phyloP scores from a whole-genome alignment of 2,113 vertebrate species.

The Copsychus sechellarum region DNA sequence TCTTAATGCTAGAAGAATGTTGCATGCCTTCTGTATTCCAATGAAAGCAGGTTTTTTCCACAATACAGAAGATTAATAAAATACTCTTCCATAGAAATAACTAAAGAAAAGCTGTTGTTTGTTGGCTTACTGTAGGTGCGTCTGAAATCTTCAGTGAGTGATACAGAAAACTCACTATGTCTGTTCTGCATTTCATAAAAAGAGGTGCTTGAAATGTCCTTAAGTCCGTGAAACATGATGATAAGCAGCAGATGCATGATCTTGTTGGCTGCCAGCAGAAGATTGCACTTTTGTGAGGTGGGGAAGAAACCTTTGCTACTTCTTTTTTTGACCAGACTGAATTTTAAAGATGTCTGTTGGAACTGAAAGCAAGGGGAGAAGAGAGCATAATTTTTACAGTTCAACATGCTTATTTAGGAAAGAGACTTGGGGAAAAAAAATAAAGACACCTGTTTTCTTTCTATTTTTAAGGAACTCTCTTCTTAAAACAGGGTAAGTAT shows the following conservation, averaged over 20 bases:
- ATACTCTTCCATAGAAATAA: background rate
- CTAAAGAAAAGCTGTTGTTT: background rate
- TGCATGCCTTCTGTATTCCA: background rate
- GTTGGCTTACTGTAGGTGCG: background rate
- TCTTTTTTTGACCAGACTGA: background rate
- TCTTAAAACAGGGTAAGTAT: background rate
- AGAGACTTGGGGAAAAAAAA: background rate
- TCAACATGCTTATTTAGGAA: background rate
- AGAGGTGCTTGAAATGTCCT: background rate
- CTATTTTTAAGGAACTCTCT: background rate
- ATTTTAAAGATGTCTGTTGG: background rate
- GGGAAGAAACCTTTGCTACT: background rate
- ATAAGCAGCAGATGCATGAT: background rate
- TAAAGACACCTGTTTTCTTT: background rate
- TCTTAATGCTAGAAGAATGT: background rate
- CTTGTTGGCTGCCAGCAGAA: background rate
- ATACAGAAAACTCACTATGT: background rate
- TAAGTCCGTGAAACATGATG: background rate
- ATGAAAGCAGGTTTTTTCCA: background rate
- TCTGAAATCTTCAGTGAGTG: background rate
- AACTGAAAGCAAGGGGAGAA: background rate
- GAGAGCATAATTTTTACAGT: background rate
- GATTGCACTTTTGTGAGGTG: background rate
- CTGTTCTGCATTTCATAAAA: background rate
- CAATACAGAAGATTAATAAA: background rate